These are phyloP conservation scores for Rhynchonycteris naso DNA, from an alignment of 2,797 vertebrate genomes.

Conservation along the genomic window DNA sequence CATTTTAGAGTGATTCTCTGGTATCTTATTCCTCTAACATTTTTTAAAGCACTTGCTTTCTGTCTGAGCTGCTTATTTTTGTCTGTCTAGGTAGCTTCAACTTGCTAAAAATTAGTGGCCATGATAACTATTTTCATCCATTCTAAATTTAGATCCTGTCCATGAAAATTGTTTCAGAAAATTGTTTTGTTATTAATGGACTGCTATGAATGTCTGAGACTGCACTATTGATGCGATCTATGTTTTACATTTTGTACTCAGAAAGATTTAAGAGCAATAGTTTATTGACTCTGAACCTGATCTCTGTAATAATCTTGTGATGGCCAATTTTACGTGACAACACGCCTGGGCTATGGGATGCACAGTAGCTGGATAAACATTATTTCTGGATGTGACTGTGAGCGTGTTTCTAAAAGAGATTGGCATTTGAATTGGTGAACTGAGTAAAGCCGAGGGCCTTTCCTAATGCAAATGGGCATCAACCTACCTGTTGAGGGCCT, in stretches of 20 bases:
- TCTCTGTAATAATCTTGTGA: slow-evolving; percentile 13
- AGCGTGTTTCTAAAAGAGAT: background rate
- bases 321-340: background rate
- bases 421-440: background rate
- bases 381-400: background rate
- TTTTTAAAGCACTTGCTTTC: slow-evolving; percentile 36
- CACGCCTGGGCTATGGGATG: background rate
- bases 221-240: background rate
- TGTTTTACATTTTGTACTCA: slow-evolving; percentile 12
- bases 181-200: background rate
- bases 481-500: background rate
- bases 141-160: slow-evolving; percentile 37
- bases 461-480: background rate
- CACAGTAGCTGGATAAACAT: background rate
- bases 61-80: slow-evolving; percentile 28
- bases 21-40: background rate
- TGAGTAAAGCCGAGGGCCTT: background rate
- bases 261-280: background rate
- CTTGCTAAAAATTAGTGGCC: slow-evolving; percentile 21
- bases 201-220: background rate
- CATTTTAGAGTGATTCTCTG: slow-evolving; percentile 10
- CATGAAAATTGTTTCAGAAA: slow-evolving; percentile 50
- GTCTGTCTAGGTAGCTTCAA: background rate
- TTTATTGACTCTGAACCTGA: background rate
- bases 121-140: background rate